Evolutionary conservation across 2,113 vertebrate species (phyloP), one percentile per base, ranked within the genome.

Genomic region (Sphyrna mokarran): DNA sequence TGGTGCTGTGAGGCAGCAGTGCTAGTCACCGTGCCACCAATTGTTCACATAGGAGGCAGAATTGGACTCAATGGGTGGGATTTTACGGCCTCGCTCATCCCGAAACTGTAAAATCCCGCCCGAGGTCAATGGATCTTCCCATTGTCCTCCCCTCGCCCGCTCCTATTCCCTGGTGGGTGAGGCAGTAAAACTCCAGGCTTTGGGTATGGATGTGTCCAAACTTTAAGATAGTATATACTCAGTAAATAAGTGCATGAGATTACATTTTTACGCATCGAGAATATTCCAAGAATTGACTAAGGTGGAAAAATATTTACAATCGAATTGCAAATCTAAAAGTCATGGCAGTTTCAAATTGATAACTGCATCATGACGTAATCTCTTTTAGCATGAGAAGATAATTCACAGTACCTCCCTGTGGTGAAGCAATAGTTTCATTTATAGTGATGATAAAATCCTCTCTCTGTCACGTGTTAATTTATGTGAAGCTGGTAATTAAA

Each of bases 351-450:
- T 58, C 86, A 89, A 87, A 89, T 58, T 89, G 86, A 54, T 89
- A 89, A 89, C 48, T 54, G 48, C 48, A 89, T 54, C 23, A 26
- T 89, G 86, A 89, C 48, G 8, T 89, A 54, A 89, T 89, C 86
- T 89, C 48, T 87, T 87, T 87, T 48, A 87, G 85, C 43, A 86
- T 26, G 0, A 48, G 40, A 58, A 89, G 23, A 54, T 89, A 89
- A 89, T 89, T 89, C 86, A 89, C 58, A 10, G 2, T 89, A 23
- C 22, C 48, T 89, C 10, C 48, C 48, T 33, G 23, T 29, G 48
- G 86, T 89, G 86, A 89, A 58, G 86, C 48, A 58, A 58, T 48
- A 89, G 58, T 89, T 89, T 89, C 48, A 89, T 58, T 58, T 89
- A 83, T 37, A 58, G 23, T 3, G 23, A 10, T 89, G 86, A 89